Evolutionary conservation across 2,888 invertebrate species (phyloP), one percentile per base, ranked within the genome.

Genomic region (Conomelus anceps): DNA sequence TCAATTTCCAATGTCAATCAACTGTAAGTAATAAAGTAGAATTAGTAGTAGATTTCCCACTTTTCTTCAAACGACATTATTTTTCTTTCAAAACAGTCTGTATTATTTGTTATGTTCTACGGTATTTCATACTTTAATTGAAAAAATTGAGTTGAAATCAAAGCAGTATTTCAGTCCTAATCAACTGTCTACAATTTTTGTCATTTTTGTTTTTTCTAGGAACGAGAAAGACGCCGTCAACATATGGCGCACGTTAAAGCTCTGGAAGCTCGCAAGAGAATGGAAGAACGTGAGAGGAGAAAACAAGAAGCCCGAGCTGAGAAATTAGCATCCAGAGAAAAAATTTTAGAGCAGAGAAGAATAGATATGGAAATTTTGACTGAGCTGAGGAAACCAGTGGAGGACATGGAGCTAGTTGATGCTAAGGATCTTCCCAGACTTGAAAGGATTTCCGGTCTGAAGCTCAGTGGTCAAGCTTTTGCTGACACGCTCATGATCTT

Each of bases 401-500:
- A 99, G 93, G 99, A 99, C 93, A 96, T 98, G 92, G 97, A 98
- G 91, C 94, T 99, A 22, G 26, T 92, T 88, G 96, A 97, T 92
- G 96, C 96, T 92, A 95, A 96, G 92, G 94, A 95, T 0, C 93
- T 97, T 90, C 97, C 97, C 0, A 94, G 95, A 3, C 94, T 97
- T 89, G 95, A 96, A 89, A 94, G 98, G 91, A 96, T 99, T 91
- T 96, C 96, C 0, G 97, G 97, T 0, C 94, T 98, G 89, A 96
- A 96, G 92, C 94, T 99, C 88, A 95, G 97, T 0, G 98, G 98
- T 0, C 96, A 97, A 92, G 98, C 98, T 0, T 98, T 98, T 94
- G 97, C 98, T 0, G 98, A 99, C 93, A 94, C 97, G 85, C 94
- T 99, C 23, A 99, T 99, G 96, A 97, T 98, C n/a, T 97, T 97